Evolutionary conservation across 2,113 vertebrate species (phyloP), one percentile per base, ranked within the genome.

Genomic region (Ia io): DNA sequence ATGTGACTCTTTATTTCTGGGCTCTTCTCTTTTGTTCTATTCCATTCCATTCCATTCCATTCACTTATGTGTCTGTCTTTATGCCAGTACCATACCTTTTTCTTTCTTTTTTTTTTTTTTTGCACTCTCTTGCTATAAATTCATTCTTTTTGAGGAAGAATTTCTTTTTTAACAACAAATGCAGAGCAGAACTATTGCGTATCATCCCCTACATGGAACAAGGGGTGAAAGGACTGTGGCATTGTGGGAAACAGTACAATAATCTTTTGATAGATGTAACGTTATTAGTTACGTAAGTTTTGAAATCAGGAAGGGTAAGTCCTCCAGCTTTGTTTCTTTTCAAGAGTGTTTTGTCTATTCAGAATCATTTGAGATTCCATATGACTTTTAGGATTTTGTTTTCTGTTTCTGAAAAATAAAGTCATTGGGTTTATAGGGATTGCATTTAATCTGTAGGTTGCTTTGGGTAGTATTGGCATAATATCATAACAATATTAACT

Each of bases 191-290:
- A 83, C 84, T 94, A 88, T 97, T 90, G 94, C 84, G 98, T 98
- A 98, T 98, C 92, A 42, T 97, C 98, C 96, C 97, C 13, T 98
- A 98, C 96, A 97, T 97, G 97, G 96, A 98, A 87, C n/a, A 93
- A 96, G 97, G 97, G 98, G 88, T 98, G 97, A 98, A 98, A 98
- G 98, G 95, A 76, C 97, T 96, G 93, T 94, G 96, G 96, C 86
- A 83, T 97, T 94, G 89, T 97, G 96, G 96, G 97, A 98, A 98
- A 97, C 12, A 17, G 40, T 44, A 74, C 12, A 40, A 44, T 44
- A 44, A 23, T 44, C 22, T 86, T 44, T 35, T 9, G 10, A 44
- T 61, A 82, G 17, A 37, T 82, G 23, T 91, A 40, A 78, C 8
- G 6, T 80, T 65, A 32, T 30, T 32, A 53, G n/a, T 79, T 79